Conservation (phyloP, 2,797 vertebrate genomes). For the Coreius guichenoti region DNA sequence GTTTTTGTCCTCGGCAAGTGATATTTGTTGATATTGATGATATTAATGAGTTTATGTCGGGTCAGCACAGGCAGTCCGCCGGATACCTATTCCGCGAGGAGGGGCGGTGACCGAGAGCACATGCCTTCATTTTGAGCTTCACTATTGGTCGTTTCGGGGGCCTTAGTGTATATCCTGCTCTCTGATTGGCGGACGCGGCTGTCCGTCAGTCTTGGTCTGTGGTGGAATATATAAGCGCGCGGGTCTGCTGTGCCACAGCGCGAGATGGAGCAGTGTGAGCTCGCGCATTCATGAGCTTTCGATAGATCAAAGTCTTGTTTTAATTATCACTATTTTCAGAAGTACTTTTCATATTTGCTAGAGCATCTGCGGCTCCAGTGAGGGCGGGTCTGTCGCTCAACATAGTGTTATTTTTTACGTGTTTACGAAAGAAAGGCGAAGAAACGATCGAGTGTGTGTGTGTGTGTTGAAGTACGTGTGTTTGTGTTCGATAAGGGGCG, state of each 20-base stretch:
- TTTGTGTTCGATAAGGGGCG: neutral
- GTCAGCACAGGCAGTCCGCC: constrained; percentile 55
- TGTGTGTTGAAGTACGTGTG: neutral
- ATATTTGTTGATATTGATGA: neutral
- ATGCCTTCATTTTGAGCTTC: constrained; percentile 13
- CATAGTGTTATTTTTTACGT: neutral
- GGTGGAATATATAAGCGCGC: constrained; percentile 54
- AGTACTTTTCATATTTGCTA: constrained; percentile 23
- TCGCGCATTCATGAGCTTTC: neutral
- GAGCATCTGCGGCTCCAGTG: neutral
- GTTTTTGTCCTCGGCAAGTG: neutral
- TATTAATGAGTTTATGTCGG: neutral
- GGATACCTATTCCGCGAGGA: constrained; percentile 55
- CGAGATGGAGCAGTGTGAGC: constrained; percentile 49
- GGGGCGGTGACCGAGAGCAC: constrained; percentile 47
- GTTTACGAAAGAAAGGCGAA: constrained; percentile 45
- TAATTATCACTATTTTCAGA: constrained; percentile 28
- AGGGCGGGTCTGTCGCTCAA: neutral
- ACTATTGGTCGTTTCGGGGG: constrained; percentile 45
- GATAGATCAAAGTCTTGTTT: neutral
- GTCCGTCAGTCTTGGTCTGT: constrained; percentile 49
- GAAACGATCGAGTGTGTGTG: constrained; percentile 30
- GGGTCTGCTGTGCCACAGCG: constrained; percentile 42
- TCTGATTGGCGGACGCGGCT: constrained; percentile 51
- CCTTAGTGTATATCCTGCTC: neutral